Base-by-base conservation (phyloP, 37 sponge, comb jelly and placozoan species). In the Axinella damicornis region DNA sequence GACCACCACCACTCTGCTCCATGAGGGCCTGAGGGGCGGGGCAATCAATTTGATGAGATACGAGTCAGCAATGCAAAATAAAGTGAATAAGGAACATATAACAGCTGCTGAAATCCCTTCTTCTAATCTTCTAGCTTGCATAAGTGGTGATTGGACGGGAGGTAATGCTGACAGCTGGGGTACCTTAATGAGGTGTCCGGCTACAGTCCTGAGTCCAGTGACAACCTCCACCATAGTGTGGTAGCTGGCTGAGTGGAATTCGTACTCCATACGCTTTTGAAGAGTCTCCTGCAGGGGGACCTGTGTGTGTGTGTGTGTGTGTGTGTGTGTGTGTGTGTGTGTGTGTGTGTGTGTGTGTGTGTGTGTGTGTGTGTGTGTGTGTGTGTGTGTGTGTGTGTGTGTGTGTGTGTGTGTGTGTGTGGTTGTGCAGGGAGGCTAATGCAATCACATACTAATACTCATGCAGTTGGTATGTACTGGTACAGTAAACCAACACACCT, bases 201-300 rank as follows among this genome's bases (percentile, higher is more conserved):
- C 67, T 16, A 69, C 83, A 54, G 87, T 89, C 56, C 83, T 82
- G 22, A 95, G 74, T 19, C 79, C 93, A 70, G 56, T 85, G 21
- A 88, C 80, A 1, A 89, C 62, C 37, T 92, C 95, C 33, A 82
- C 39, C 66, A 95, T 31, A 18, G 58, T 53, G 60, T 91, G 85
- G 69, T 89, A 95, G 67, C 54, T 36, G 13, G 86, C 81, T 31
- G 81, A 72, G 89, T 92, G 95, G 83, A 95, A 95, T 21, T 89
- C 90, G 40, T 60, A 83, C 68, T 95, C 93, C 58, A 95, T 39
- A 28, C 80, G 57, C 69, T 94, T 94, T 38, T 73, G 57, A 18
- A 65, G 58, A 0, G 55, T 59, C 46, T 62, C 71, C 19, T 54
- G 35, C 30, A 94, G 79, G 30, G 65, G 38, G 12, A n/a, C 74